Evolutionary conservation across 2,888 invertebrate species (phyloP), one percentile per base, ranked within the genome.

Genomic region (Andrena flavipes): DNA sequence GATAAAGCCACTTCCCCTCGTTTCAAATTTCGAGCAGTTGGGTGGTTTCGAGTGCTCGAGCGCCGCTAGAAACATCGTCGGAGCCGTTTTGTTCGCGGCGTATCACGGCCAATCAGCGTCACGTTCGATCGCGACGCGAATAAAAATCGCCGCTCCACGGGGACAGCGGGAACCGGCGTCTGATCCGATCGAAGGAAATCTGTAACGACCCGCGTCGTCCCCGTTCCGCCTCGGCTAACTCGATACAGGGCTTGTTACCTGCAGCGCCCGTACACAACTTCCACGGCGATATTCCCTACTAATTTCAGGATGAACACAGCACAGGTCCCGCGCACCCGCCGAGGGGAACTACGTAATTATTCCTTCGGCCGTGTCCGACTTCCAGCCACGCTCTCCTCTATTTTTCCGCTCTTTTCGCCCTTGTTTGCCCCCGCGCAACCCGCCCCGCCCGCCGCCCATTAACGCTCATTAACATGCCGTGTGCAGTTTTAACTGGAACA

Each of bases 381-480:
- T 56, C 16, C 62, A 63, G 16, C 20, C 20, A 48, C 35, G 48
- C 20, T 64, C 64, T 56, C 42, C 20, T 10, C 30, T 48, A 13
- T 60, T 30, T 13, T 13, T 48, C 7, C 54, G 26, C 23, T 10
- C 30, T 42, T 20, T n/a, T 26, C 64, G 29, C 35, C 26, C 63
- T 35, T 29, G 60, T 78, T 68, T 63, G 42, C 42, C 51, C 73
- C 63, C 20, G 56, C 54, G 16, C 5, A n/a, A n/a, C 73, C 56
- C 13, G 67, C 51, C 73, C 80, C 75, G 56, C 75, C 35, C 62
- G 13, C 67, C 72, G 48, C 42, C 51, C 76, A 76, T 87, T 84
- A 87, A 87, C 82, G 82, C 62, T 86, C 87, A 78, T 86, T 86
- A 86, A 86, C 86, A 87, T 86, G 71, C 68, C 72, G 69, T 29